Base-by-base conservation (phyloP, 2,888 invertebrate species). In the Bellardia pandia region DNA sequence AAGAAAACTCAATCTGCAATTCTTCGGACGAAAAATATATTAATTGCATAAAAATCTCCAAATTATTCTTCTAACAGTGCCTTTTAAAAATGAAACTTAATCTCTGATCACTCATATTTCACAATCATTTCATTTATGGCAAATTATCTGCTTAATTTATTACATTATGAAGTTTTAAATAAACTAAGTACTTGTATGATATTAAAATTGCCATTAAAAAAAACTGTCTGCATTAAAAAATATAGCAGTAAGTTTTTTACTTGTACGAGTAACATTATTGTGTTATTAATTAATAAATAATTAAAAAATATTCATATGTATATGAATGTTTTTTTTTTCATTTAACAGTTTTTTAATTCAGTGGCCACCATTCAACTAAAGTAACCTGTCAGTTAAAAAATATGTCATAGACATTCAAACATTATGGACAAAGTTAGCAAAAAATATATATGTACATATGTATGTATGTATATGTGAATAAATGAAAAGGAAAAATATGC, bases 231-330 rank as follows among this genome's bases (percentile, higher is more conserved):
- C 51, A 42, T 6, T 9, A 64, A 80, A 53, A 53, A 66, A 37
- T 56, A 58, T 37, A 16, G 14, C 37, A 62, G 2, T 58, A 48
- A 37, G 14, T 60, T 37, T 45, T 66, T 62, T 62, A n/a, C 30
- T 23, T 23, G 1, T 23, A 23, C 23, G 23, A 23, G 14, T 9
- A 51, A 16, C 13, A 74, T 51, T 56, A 23, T 51, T 51, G 23
- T 82, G 68, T 45, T 42, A 82, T 81, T 81, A 75, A 81, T 75
- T 81, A 81, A 75, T 81, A 80, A 80, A 74, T 80, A 66, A 72
- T 81, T 81, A 74, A 81, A 74, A 74, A 75, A 14, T 11, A 56
- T 72, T 72, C 45, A 56, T 14, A 3, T 53, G 2, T 7, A 56
- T 14, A 30, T 68, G 1, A 51, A 30, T 68, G 1, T 33, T 66